phyloP scores from a whole-genome alignment of 2,888 invertebrate genomes.

The Tetanocera ferruginea region DNA sequence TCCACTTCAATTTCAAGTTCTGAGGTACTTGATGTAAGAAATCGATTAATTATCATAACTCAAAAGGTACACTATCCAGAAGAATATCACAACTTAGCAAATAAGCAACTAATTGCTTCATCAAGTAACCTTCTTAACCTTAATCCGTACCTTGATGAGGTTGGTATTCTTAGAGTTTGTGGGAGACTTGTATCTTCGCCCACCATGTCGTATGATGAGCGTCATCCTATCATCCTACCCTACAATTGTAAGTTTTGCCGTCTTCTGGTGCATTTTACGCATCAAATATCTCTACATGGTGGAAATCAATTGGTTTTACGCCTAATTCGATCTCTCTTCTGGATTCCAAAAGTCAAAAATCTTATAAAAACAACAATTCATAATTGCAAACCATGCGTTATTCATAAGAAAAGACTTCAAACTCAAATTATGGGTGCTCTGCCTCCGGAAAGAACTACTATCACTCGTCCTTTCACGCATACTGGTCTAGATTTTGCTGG shows the following conservation, averaged over 20 bases:
- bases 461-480: not conserved
- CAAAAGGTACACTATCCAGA: conserved; percentile 20
- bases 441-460: conserved; percentile 15
- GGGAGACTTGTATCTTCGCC: conserved; percentile 33
- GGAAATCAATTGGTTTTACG: conserved; percentile 34
- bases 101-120: conserved; percentile 17
- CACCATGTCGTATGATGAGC: conserved; percentile 17
- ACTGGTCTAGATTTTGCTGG: conserved; percentile 35
- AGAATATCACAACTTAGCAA: conserved; percentile 23
- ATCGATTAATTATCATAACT: not conserved
- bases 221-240: conserved; percentile 24
- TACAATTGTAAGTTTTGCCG: conserved; percentile 3
- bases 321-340: conserved; percentile 3
- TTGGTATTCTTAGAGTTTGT: conserved; percentile 30
- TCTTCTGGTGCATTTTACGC: conserved; percentile 27
- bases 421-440: conserved; percentile 33
- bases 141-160: conserved; percentile 31
- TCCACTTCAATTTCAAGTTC: not conserved
- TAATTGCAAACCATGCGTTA: not conserved
- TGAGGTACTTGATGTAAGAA: not conserved
- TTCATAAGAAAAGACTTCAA: not conserved
- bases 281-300: conserved; percentile 13
- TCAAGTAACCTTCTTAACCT: conserved; percentile 27
- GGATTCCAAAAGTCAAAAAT: conserved; percentile 15
- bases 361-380: conserved; percentile 30